These are phyloP conservation scores for Progne subis DNA, from an alignment of 2,113 vertebrate species.

Conservation along the genomic window DNA sequence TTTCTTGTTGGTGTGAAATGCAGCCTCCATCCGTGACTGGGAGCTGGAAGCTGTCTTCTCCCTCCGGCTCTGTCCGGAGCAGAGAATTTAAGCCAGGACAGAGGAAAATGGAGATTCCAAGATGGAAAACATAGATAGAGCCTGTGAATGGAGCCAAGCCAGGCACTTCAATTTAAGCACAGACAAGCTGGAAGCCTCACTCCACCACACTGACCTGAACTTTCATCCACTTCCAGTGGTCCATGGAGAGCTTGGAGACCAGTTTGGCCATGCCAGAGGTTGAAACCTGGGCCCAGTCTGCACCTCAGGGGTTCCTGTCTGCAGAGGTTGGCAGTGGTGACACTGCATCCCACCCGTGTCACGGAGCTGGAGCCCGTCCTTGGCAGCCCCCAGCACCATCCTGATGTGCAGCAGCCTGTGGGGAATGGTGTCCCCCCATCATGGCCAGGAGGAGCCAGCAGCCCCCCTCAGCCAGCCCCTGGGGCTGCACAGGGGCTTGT, in stretches of 20 bases:
- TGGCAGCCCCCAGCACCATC: neutral
- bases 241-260: neutral
- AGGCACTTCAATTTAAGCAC: neutral
- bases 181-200: neutral
- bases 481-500: neutral
- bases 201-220: accelerated
- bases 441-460: neutral
- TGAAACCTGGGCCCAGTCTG: neutral
- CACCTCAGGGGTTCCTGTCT: neutral
- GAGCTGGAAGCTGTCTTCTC: neutral
- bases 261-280: neutral
- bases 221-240: neutral
- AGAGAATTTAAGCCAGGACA: neutral
- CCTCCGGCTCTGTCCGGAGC: neutral
- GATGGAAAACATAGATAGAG: neutral
- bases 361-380: accelerated
- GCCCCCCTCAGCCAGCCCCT: accelerated
- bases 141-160: neutral
- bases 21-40: neutral
- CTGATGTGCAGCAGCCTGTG: accelerated
- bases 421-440: neutral
- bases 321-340: neutral
- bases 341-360: accelerated
- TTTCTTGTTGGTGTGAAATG: neutral
- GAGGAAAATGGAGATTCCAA: neutral